phyloP scores from a whole-genome alignment of 2,797 vertebrate species.

The Diplodus puntazzo region DNA sequence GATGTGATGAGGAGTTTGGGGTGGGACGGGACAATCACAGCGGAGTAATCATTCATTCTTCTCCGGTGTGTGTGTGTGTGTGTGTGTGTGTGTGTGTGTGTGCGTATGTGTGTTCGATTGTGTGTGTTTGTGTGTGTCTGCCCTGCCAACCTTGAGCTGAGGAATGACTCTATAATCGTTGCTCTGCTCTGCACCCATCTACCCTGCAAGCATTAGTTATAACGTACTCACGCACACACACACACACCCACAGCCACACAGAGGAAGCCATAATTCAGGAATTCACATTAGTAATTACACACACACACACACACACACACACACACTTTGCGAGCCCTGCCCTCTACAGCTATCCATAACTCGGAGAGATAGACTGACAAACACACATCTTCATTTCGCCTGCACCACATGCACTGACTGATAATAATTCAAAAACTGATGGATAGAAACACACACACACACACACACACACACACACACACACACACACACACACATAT shows the following conservation, averaged over 20 bases:
- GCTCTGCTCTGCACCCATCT: conserved; percentile 58
- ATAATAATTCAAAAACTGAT: conserved; percentile 38
- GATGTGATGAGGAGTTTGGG: conserved; percentile 34
- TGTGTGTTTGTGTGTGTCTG: conserved; percentile 40
- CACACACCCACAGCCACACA: conserved; percentile 22
- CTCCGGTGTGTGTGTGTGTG: conserved; percentile 23
- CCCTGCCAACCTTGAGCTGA: conserved; percentile 70
- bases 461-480: neutral
- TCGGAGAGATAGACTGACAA: conserved; percentile 16
- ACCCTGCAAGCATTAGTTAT: conserved; percentile 61
- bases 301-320: conserved; percentile 12
- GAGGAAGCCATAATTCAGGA: conserved; percentile 49
- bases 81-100: conserved; percentile 23
- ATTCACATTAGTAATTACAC: conserved; percentile 43
- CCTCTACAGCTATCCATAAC: conserved; percentile 46
- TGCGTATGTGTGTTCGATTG: neutral
- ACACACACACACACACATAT: neutral
- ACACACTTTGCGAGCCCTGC: conserved; percentile 15
- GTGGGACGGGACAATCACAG: conserved; percentile 39
- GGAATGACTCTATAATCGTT: conserved; percentile 64
- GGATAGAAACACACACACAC: conserved; percentile 18
- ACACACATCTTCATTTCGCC: conserved; percentile 34
- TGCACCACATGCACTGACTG: conserved; percentile 20
- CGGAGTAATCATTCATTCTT: conserved; percentile 41
- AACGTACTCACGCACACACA: conserved; percentile 21